Evolutionary conservation across 2,888 invertebrate genomes (phyloP).

Genomic region (Lymantria monacha): DNA sequence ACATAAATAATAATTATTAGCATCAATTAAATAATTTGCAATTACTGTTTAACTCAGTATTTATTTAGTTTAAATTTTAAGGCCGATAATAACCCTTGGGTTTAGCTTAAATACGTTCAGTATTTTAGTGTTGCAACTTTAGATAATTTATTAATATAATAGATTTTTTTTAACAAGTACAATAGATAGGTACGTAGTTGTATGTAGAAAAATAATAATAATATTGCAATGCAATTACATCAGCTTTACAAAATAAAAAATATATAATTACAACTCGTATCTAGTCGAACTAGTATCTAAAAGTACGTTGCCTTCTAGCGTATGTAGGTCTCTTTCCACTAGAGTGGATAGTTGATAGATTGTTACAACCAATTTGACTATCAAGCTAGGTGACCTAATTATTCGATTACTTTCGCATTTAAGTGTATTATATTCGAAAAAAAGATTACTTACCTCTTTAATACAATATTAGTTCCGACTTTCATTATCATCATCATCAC

Average conservation of each 20-base stretch:
- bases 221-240: background rate
- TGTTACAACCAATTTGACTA: slow-evolving; percentile 8
- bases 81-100: slow-evolving; percentile 65
- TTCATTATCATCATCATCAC: no score
- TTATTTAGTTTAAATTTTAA: slow-evolving; percentile 30
- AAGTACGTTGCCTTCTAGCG: slow-evolving; percentile 26
- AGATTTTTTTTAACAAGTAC: background rate
- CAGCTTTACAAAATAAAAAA: background rate
- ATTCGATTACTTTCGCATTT: no score
- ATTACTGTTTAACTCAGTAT: background rate
- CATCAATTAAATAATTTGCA: no score
- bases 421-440: no score
- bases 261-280: slow-evolving; percentile 8
- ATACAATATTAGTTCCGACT: no score
- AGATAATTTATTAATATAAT: background rate
- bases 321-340: slow-evolving; percentile 22
- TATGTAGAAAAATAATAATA: background rate
- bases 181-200: background rate
- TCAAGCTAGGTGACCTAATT: slow-evolving; percentile 8
- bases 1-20: no score
- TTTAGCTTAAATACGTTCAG: slow-evolving; percentile 43
- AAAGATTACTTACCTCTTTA: no score
- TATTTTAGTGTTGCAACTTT: slow-evolving; percentile 27
- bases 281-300: slow-evolving; percentile 25
- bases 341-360: slow-evolving; percentile 29